Conservation (phyloP, 2,797 vertebrate species). For the Acanthornis magna region DNA sequence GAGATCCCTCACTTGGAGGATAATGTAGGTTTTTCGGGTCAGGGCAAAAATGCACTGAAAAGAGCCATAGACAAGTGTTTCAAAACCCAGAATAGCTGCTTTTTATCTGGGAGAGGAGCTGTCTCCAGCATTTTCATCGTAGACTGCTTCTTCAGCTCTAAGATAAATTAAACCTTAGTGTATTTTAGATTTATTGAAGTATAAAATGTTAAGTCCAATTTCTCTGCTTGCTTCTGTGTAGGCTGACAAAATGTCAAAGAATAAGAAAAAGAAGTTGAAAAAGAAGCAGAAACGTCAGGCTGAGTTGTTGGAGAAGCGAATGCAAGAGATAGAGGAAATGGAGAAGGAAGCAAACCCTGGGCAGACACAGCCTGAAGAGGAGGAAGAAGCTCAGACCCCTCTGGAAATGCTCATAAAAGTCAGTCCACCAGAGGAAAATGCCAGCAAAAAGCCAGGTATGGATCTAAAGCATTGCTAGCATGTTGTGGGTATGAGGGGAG, state of each 20-base stretch:
- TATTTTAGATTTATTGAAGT: conserved; percentile 7
- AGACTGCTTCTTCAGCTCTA: not conserved
- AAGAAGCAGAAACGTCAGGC: conserved; percentile 97
- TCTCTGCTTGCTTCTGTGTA: conserved; percentile 65
- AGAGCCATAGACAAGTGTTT: not conserved
- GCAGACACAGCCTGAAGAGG: conserved; percentile 84
- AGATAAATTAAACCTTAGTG: not conserved
- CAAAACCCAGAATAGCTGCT: not conserved
- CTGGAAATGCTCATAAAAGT: conserved; percentile 76
- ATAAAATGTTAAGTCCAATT: not conserved
- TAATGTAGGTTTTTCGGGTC: not conserved
- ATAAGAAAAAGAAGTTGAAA: conserved; percentile 99
- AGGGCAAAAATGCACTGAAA: not conserved
- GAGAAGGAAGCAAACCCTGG: conserved; percentile 84
- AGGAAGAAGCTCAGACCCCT: conserved; percentile 81
- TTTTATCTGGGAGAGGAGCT: not conserved
- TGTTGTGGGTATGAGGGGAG: not conserved
- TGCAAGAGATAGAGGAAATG: conserved; percentile 93
- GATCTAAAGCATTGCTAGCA: not conserved
- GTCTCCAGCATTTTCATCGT: not conserved
- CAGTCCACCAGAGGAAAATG: conserved; percentile 79
- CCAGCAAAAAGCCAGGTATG: conserved; percentile 76
- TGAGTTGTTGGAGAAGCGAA: conserved; percentile 90
- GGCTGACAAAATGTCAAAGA: conserved; percentile 96
- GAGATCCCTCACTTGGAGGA: not conserved